Base-by-base conservation (phyloP, 2,888 invertebrate genomes). In the Chymomyza caudatula region DNA sequence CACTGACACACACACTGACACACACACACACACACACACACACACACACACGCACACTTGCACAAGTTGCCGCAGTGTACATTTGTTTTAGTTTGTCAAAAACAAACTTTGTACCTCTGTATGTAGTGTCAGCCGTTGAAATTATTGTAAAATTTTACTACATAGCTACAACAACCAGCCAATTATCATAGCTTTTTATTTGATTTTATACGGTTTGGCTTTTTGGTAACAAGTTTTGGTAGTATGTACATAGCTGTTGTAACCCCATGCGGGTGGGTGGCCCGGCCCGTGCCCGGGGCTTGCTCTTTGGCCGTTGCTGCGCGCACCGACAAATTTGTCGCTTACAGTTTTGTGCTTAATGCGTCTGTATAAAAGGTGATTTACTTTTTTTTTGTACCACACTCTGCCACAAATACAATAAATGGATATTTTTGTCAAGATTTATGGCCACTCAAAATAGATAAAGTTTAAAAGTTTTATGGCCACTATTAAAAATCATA, bases 61-160 rank as follows among this genome's bases (percentile, higher is more conserved):
- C 61, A 43, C 44, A 49, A 5, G 54, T 47, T 47, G 44, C 17
- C 44, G 44, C 20, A 13, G 4, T 51, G 17, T 51, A 20, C 56
- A 37, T 54, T 69, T 60, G 59, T 64, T 81, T 75, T 59, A 81
- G 85, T 76, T 86, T 84, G 86, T 80, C 85, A 82, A 85, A 86
- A 86, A 71, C 83, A 81, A 85, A 86, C 76, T 73, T 69, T 60
- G 57, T 54, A 63, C 62, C 63, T 63, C 67, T 58, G 23, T 15
- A 20, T 8, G 19, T 0, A 19, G 44, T 63, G 47, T n/a, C 47
- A 47, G 47, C 47, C 47, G 19, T 47, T 47, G n/a, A 69, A 81
- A 71, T 66, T 64, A 65, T 75, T 82, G 73, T 66, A 70, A 58
- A 82, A 76, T 78, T 85, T 82, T 67, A n/a, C n/a, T n/a, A n/a